Evolutionary conservation across 1,140 invertebrate genomes (phyloP), one percentile per base, ranked within the genome.

Genomic region (Protaetia brevitarsis): DNA sequence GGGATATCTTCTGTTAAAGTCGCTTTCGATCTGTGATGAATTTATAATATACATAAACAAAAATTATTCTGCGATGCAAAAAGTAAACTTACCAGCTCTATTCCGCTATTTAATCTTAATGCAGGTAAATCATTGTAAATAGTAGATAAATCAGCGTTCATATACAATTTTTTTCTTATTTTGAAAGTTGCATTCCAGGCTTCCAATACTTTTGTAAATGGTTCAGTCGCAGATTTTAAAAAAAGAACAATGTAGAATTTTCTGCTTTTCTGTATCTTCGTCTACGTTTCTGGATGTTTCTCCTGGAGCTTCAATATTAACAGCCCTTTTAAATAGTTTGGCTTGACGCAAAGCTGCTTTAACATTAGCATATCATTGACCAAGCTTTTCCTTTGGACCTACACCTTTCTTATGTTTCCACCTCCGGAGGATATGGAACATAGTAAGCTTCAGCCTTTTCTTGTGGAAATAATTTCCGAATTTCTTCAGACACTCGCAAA

Each of bases 201-300:
- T 61, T 31, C 29, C 6, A 61, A 34, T 31, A 61, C 26, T 29
- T 19, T 34, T 1, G 8, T 29, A 29, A 19, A 34, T 13, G 59
- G 59, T 61, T 61, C 59, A 3, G 34, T 11, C 4, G 59, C 28
- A 1, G 6, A 1, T 61, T 61, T 61, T 58, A 58, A 26, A 58
- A 58, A 58, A 19, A 1, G 2, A 27, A 4, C n/a, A n/a, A n/a
- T n/a, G n/a, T n/a, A n/a, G n/a, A n/a, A n/a, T n/a, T n/a, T n/a
- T n/a, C 28, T 27, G 19, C 2, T 10, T 7, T 8, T 58, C 13
- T 58, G 1, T 11, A 58, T 11, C 11, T 27, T 2, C 27, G 10
- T 58, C 37, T n/a, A n/a, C n/a, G n/a, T n/a, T n/a, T n/a, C n/a
- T n/a, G n/a, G n/a, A n/a, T n/a, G n/a, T n/a, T n/a, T n/a, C n/a